Conservation (phyloP, 92 coral and sea anemone genomes). For the Desmophyllum pertusum region DNA sequence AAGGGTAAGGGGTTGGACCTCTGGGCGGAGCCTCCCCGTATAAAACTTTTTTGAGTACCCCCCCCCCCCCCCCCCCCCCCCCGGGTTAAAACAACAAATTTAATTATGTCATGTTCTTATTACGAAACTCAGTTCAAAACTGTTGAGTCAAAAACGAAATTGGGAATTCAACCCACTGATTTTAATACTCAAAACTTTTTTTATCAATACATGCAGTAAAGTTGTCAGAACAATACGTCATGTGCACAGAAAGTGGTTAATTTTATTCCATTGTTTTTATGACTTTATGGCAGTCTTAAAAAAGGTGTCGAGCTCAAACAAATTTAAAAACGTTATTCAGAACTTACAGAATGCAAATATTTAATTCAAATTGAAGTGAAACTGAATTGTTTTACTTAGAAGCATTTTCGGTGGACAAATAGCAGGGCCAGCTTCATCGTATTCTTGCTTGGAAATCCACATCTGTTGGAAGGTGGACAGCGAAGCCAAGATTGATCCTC, state of each 20-base stretch:
- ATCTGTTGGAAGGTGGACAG: slow-evolving; percentile 99
- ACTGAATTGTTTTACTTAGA: too few relatives aligned
- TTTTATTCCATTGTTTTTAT: neutral
- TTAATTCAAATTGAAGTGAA: neutral
- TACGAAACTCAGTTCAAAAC: too few relatives aligned
- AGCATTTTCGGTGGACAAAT: slow-evolving; percentile 28
- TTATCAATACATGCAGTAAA: neutral
- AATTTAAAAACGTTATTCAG: neutral
- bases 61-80: too few relatives aligned
- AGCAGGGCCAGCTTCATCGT: slow-evolving; percentile 89
- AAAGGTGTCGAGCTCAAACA: neutral
- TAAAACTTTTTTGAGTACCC: too few relatives aligned
- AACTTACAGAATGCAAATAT: neutral
- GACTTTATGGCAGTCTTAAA: neutral
- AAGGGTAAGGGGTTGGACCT: too few relatives aligned
- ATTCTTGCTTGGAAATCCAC: slow-evolving; percentile 99
- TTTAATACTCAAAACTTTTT: neutral
- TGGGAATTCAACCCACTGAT: neutral
- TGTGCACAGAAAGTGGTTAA: neutral
- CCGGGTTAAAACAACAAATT: too few relatives aligned
- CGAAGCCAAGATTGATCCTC: slow-evolving; percentile 99
- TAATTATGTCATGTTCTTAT: too few relatives aligned
- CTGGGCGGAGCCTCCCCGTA: too few relatives aligned
- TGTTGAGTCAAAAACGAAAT: neutral
- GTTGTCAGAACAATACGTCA: neutral